phyloP scores from a whole-genome alignment of 1,140 invertebrate species.

The Drosophila melanogaster region Release_6_plus_ISO1_MT NT_037436.4:10957001-10957500 shows the following conservation, averaged over 20 bases:
- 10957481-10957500: conserved; percentile 11
- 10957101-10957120: conserved; percentile 80
- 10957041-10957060: conserved; percentile 81
- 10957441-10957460: conserved; percentile 62
- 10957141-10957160: conserved; percentile 57
- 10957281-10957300: conserved; percentile 50
- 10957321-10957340: conserved; percentile 29
- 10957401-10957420: conserved; percentile 39
- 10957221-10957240: conserved; percentile 75
- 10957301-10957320: conserved; percentile 55
- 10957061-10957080: conserved; percentile 82
- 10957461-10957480: conserved; percentile 43
- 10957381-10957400: conserved; percentile 67
- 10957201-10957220: conserved; percentile 79
- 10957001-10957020: conserved; percentile 57
- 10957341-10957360: conserved; percentile 63
- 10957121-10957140: conserved; percentile 56
- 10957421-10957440: conserved; percentile 75
- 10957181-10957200: conserved; percentile 78
- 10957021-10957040: conserved; percentile 67
- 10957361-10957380: conserved; percentile 61
- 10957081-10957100: conserved; percentile 81
- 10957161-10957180: conserved; percentile 70
- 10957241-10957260: conserved; percentile 76
- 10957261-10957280: conserved; percentile 34